A percentile compares a stretch with the other conserved stretches of the same genome.
phyloP scores from a whole-genome alignment of 2,888 invertebrate genomes.

The Rhabditoides inermis region DNA sequence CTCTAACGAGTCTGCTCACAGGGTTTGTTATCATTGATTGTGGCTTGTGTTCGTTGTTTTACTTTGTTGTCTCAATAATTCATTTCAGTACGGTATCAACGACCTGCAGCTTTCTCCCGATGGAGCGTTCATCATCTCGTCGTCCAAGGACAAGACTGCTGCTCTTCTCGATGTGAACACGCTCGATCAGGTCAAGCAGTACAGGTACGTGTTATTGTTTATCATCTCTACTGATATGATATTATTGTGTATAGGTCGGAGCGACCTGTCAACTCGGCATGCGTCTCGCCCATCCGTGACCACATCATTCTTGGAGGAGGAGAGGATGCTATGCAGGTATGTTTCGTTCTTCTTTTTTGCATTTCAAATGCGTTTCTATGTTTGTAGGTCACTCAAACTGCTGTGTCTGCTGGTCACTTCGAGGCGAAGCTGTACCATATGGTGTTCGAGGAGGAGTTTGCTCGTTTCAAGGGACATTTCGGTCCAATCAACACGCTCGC shows the following conservation, averaged over 20 bases:
- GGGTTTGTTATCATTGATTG: constrained; percentile 8
- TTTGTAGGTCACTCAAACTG: constrained; percentile 69
- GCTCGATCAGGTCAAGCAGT: constrained; percentile 79
- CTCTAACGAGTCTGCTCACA: constrained; percentile 30
- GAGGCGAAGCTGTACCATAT: constrained; percentile 88
- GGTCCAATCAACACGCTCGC: constrained; percentile 97
- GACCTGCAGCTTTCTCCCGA: constrained; percentile 81
- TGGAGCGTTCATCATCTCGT: constrained; percentile 72
- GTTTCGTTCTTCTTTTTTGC: not conserved
- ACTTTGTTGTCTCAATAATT: constrained; percentile 60
- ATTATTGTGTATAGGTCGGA: constrained; percentile 61
- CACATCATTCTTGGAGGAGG: constrained; percentile 94
- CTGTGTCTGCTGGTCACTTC: constrained; percentile 87
- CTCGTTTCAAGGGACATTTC: constrained; percentile 95
- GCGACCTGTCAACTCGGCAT: constrained; percentile 92
- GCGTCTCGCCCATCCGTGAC: constrained; percentile 85
- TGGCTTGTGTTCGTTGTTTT: not conserved
- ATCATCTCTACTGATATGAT: not conserved
- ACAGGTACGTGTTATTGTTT: constrained; percentile 63
- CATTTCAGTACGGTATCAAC: constrained; percentile 69
- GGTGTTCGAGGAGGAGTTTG: constrained; percentile 93
- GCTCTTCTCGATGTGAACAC: constrained; percentile 74
- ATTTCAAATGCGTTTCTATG: too few species aligned
- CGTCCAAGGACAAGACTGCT: constrained; percentile 89
- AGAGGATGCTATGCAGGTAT: constrained; percentile 96